Base-by-base conservation (phyloP, 2,888 invertebrate genomes). In the Hirtodrosophila cameraria region DNA sequence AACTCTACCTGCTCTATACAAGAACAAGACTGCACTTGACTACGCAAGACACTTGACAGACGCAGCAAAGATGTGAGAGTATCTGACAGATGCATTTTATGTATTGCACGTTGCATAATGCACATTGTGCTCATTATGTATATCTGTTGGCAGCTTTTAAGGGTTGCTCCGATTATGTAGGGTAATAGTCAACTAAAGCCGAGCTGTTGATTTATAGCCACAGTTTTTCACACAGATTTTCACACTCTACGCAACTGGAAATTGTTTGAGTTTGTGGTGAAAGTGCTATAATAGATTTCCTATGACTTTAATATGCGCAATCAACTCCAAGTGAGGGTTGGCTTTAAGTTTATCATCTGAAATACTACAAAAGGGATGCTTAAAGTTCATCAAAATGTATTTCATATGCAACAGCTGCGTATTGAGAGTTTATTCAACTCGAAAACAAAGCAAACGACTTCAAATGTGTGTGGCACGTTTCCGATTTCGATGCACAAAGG, bases 381-480 rank as follows among this genome's bases (percentile, higher is more conserved):
- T 48, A 27, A 48, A 46, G 48, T 50, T 63, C 54, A 70, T 58
- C 50, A 57, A 41, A 69, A 75, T 36, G 20, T 72, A 33, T 52
- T 58, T 23, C 41, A 55, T 49, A 50, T 61, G 58, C 59, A 48
- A 49, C 86, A 64, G 64, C 54, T 59, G 57, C 35, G 42, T 15
- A 52, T 45, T 39, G n/a, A 23, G 45, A 60, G 82, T 86, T 87
- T 87, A 79, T 82, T 82, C 83, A 82, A 87, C 82, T 70, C 73
- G 36, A 43, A 41, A 49, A 36, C 75, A 53, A 48, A 57, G 58
- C 28, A 57, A 41, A 52, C 43, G 38, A 68, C 61, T 30, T 38
- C 62, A 45, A 59, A 50, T 46, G 59, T 48, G 45, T 72, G 62
- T 52, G 59, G 52, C 73, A 76, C 66, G 59, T 72, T 76, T 73